Percentiles rank a stretch among this genome's conserved stretches.
phyloP scores from a whole-genome alignment of 2,797 vertebrate genomes.

The Microctenopoma steveboyesi region DNA sequence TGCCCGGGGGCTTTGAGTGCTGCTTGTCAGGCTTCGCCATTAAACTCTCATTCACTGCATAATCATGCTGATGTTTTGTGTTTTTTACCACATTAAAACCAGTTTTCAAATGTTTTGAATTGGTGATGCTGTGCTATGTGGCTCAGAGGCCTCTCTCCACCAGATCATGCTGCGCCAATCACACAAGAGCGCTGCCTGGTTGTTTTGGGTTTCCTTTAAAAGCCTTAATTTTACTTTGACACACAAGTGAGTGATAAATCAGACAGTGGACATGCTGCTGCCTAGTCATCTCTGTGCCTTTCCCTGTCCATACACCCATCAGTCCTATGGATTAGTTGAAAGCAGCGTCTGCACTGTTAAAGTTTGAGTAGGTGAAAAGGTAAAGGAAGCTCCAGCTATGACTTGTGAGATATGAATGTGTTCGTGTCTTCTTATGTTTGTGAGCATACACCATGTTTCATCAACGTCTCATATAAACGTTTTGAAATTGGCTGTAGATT shows the following conservation, averaged over 20 bases:
- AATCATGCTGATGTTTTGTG: background rate
- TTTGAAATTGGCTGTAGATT: background rate
- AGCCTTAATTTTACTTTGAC: background rate
- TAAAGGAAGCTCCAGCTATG: too few species aligned
- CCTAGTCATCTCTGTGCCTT: background rate
- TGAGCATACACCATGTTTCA: background rate
- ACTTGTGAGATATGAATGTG: too few species aligned
- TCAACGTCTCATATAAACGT: too few species aligned
- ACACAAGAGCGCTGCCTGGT: background rate
- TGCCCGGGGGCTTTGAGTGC: background rate
- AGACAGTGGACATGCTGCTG: background rate
- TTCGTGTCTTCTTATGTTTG: too few species aligned
- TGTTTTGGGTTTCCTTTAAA: background rate
- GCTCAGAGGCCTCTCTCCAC: background rate
- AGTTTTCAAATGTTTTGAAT: too few species aligned
- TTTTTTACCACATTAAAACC: background rate
- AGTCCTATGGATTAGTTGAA: too few species aligned
- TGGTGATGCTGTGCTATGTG: background rate
- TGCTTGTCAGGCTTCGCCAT: background rate
- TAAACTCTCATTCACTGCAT: background rate
- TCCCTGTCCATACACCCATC: background rate
- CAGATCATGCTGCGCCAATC: constrained; percentile 15
- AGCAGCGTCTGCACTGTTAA: too few species aligned
- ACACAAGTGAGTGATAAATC: background rate
- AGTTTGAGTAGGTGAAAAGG: too few species aligned